Base-by-base conservation (phyloP, 2,888 invertebrate genomes). In the Rhodophaea formosa region DNA sequence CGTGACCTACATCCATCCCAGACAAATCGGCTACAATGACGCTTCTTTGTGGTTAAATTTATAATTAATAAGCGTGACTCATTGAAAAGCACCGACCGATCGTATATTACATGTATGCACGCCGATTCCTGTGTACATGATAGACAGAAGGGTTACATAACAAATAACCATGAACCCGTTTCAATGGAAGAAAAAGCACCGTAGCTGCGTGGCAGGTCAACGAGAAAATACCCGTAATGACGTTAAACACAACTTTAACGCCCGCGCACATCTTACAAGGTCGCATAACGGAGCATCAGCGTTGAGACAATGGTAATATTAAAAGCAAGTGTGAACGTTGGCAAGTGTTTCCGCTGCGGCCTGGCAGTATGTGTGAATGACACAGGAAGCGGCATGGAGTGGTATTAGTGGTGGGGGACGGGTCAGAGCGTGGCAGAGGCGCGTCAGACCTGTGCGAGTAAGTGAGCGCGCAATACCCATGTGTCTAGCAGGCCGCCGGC, bases 381-480 rank as follows among this genome's bases (percentile, higher is more conserved):
- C 75, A 79, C 79, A 76, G 77, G 77, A 77, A 77, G 76, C 77
- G 71, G 72, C 62, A 65, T 68, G 57, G 45, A 59, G 64, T 66
- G 67, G 60, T 57, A 62, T 66, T 63, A 68, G 71, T 61, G 56
- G 17, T 39, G 42, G 59, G 62, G 60, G 59, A 29, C 35, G 60
- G 39, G 65, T 58, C 79, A 76, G 74, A 72, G 74, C 61, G 75
- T 71, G 77, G 75, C 70, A 68, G 75, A 73, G 78, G 75, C 77
- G 86, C 84, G 81, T 84, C 90, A 89, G 89, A 91, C 91, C 91
- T 91, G 90, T 86, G 90, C 88, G 86, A 90, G 88, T 87, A 89
- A 91, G 90, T 87, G 91, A 90, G 91, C 91, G 90, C 90, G 90
- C 89, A 91, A 91, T 92, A 92, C 91, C 92, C 91, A 91, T 79